A percentile compares a stretch with the other conserved stretches of the same genome.
Evolutionary conservation across 2,888 invertebrate species (phyloP).

Genomic region (Harpagoxenus sublaevis): DNA sequence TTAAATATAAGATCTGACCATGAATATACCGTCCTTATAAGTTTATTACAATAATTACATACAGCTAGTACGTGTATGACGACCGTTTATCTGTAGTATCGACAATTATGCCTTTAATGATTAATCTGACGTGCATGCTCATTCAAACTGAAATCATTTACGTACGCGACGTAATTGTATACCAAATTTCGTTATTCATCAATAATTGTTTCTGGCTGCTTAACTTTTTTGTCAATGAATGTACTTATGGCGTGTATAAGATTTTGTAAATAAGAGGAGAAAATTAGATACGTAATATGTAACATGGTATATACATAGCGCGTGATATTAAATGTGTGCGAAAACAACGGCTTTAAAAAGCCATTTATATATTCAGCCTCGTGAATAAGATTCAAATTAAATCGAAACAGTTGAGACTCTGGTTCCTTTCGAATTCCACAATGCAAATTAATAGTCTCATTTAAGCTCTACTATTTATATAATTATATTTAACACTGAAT

Average conservation of each 20-base stretch:
- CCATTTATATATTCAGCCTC: constrained; percentile 13
- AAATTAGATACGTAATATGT: constrained; percentile 28
- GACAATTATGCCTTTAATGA: too few species aligned
- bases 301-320: constrained; percentile 29
- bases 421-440: constrained; percentile 24
- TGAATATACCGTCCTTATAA: too few species aligned
- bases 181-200: too few species aligned
- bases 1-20: too few species aligned
- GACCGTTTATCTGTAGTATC: too few species aligned
- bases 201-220: too few species aligned
- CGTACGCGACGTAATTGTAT: too few species aligned
- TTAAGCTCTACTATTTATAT: constrained; percentile 13
- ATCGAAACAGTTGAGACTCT: constrained; percentile 24
- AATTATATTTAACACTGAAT: constrained; percentile 25
- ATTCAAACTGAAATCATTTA: too few species aligned
- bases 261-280: constrained; percentile 40
- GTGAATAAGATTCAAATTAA: constrained; percentile 31
- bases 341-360: not conserved
- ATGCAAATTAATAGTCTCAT: not conserved
- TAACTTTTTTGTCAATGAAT: too few species aligned
- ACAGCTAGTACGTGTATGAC: too few species aligned
- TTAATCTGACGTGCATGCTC: too few species aligned
- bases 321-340: constrained; percentile 27
- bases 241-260: constrained; percentile 12
- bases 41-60: too few species aligned